A percentile compares a stretch with the other conserved stretches of the same genome.
phyloP scores from a whole-genome alignment of 2,113 vertebrate genomes.

The Suricata suricatta region DNA sequence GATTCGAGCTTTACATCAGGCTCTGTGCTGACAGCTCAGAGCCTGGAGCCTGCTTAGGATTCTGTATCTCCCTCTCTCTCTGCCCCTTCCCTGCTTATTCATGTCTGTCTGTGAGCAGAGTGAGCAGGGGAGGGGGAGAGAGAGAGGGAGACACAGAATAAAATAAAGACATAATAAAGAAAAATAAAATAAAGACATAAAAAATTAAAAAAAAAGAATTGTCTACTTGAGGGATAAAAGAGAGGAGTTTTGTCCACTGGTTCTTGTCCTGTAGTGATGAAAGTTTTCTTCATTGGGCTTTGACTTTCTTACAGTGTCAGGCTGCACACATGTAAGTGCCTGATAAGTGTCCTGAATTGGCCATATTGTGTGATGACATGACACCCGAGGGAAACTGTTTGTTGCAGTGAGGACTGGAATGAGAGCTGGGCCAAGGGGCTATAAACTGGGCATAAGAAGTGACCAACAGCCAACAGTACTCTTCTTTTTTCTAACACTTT shows the following conservation, averaged over 20 bases:
- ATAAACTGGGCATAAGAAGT: background rate
- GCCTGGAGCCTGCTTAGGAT: too few species aligned
- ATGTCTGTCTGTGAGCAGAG: too few species aligned
- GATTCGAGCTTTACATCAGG: too few species aligned
- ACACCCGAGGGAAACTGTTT: accelerated
- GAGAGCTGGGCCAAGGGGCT: background rate
- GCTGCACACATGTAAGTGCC: background rate
- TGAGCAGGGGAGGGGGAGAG: too few species aligned
- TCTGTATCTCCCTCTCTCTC: too few species aligned
- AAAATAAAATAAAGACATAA: too few species aligned
- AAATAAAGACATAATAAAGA: too few species aligned
- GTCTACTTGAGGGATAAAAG: background rate
- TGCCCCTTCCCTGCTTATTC: too few species aligned
- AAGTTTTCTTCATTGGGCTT: background rate
- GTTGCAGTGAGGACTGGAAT: background rate
- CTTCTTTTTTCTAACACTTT: background rate
- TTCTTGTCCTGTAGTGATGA: background rate
- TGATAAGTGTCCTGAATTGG: background rate
- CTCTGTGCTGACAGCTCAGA: too few species aligned
- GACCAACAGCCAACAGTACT: background rate
- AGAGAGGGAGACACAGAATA: too few species aligned
- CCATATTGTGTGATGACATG: background rate
- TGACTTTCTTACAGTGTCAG: background rate
- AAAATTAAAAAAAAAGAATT: background rate
- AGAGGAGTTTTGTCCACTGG: too few species aligned